Conservation (phyloP, 2,797 vertebrate species). For the Channallabes apus region DNA sequence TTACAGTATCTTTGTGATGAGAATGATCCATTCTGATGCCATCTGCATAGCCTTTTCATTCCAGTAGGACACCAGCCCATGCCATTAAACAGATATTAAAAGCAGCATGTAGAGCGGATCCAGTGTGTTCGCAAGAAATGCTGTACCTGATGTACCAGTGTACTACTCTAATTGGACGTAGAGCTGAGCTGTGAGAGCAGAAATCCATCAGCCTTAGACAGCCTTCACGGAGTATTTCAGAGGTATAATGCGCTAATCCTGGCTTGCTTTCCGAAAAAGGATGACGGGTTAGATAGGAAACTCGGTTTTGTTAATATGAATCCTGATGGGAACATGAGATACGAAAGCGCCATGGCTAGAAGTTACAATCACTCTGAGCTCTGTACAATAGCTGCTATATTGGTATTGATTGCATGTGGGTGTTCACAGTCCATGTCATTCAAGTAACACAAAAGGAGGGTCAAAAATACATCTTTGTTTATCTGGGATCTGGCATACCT, state of each 20-base stretch:
- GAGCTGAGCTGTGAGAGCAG: conserved; percentile 8
- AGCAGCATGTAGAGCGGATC: conserved; percentile 23
- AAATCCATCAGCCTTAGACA: not conserved
- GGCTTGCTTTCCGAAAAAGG: conserved; percentile 20
- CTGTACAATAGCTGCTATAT: conserved; percentile 9
- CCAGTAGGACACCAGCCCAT: conserved; percentile 12
- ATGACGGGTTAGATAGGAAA: conserved; percentile 4
- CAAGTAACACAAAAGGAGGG: not conserved
- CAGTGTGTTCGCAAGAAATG: conserved; percentile 4
- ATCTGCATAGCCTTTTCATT: conserved; percentile 31
- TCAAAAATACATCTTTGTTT: not conserved
- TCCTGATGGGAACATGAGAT: not conserved
- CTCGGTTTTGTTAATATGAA: conserved; percentile 24
- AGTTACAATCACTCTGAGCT: conserved; percentile 15
- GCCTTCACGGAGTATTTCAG: conserved; percentile 26
- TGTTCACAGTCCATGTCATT: not conserved
- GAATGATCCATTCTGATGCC: conserved; percentile 46
- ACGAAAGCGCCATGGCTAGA: not conserved
- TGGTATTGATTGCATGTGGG: conserved; percentile 19
- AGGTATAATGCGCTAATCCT: conserved; percentile 12
- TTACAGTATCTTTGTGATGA: conserved; percentile 40
- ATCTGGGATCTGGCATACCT: not conserved
- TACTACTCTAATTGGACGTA: conserved; percentile 30
- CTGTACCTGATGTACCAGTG: not conserved
- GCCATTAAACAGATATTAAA: conserved; percentile 19